A percentile compares a stretch with the other conserved stretches of the same genome.
These are phyloP conservation scores for Sclerurus mexicanus DNA, from an alignment of 2,113 vertebrate genomes.

Conservation along the genomic window DNA sequence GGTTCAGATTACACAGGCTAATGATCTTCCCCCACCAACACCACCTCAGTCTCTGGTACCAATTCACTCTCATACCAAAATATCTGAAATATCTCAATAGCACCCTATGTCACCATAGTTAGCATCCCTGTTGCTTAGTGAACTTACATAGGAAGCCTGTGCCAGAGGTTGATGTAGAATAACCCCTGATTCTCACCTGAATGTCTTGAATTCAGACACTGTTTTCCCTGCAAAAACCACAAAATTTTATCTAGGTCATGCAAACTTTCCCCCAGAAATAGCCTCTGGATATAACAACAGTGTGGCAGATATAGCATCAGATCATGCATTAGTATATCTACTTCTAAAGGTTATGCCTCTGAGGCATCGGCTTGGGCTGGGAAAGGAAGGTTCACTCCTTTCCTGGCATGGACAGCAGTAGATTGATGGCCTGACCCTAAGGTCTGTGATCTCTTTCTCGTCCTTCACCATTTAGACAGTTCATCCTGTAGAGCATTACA, in stretches of 20 bases:
- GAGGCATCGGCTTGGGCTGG: not conserved
- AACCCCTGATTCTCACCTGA: not conserved
- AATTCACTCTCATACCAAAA: not conserved
- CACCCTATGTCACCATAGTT: not conserved
- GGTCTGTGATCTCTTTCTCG: not conserved
- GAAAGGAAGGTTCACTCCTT: not conserved
- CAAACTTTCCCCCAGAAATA: constrained; percentile 13
- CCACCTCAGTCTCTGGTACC: not conserved
- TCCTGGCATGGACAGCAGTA: not conserved
- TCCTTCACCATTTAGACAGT: not conserved
- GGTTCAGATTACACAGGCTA: not conserved
- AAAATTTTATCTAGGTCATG: not conserved
- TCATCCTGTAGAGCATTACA: not conserved
- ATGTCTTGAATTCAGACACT: not conserved
- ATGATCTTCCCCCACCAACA: not conserved
- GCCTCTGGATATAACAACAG: constrained; percentile 26
- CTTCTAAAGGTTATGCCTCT: not conserved
- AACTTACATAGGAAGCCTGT: not conserved
- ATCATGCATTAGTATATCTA: not conserved
- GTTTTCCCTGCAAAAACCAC: not conserved
- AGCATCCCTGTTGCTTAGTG: not conserved
- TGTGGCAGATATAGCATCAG: constrained; percentile 12
- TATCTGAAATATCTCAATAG: not conserved
- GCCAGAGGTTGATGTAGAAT: not conserved
- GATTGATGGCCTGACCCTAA: not conserved